A percentile compares a stretch with the other conserved stretches of the same genome.
These are phyloP conservation scores for Shargacucullia verbasci DNA, from an alignment of 2,888 invertebrate species.

Conservation along the genomic window DNA sequence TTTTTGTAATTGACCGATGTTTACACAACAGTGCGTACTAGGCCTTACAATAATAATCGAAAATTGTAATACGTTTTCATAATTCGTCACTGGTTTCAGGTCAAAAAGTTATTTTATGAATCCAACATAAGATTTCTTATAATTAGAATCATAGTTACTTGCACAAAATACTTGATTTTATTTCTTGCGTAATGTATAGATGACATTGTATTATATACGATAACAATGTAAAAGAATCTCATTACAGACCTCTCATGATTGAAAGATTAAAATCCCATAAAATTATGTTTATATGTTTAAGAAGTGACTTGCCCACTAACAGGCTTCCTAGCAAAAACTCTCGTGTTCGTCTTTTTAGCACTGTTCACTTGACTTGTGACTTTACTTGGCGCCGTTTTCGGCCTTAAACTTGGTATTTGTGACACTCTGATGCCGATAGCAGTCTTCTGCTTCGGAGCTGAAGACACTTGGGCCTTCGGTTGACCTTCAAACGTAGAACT, in stretches of 20 bases:
- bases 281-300: slow-evolving; percentile 48
- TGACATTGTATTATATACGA: slow-evolving; percentile 9
- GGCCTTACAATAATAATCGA: slow-evolving; percentile 40
- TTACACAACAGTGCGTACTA: slow-evolving; percentile 33
- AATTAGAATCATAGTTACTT: background rate
- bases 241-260: slow-evolving; percentile 26
- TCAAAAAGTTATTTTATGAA: slow-evolving; percentile 16
- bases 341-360: slow-evolving; percentile 69
- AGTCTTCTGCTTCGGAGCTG: slow-evolving; percentile 84
- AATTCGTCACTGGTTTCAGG: slow-evolving; percentile 42
- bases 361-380: slow-evolving; percentile 56
- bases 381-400: slow-evolving; percentile 70
- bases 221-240: slow-evolving; percentile 5
- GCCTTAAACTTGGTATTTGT: slow-evolving; percentile 81
- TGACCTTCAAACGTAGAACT: slow-evolving; percentile 91
- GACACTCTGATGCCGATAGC: slow-evolving; percentile 83
- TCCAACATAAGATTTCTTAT: slow-evolving; percentile 2
- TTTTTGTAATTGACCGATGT: slow-evolving; percentile 44
- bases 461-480: slow-evolving; percentile 74
- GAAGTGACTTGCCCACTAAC: slow-evolving; percentile 70
- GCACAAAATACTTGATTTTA: slow-evolving; percentile 21
- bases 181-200: slow-evolving; percentile 21
- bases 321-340: slow-evolving; percentile 75
- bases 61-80: slow-evolving; percentile 34
- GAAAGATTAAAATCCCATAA: slow-evolving; percentile 34